A percentile compares a stretch with the other conserved stretches of the same genome.
Conservation (phyloP, 2,797 vertebrate genomes). For the Phoeniculus purpureus region DNA sequence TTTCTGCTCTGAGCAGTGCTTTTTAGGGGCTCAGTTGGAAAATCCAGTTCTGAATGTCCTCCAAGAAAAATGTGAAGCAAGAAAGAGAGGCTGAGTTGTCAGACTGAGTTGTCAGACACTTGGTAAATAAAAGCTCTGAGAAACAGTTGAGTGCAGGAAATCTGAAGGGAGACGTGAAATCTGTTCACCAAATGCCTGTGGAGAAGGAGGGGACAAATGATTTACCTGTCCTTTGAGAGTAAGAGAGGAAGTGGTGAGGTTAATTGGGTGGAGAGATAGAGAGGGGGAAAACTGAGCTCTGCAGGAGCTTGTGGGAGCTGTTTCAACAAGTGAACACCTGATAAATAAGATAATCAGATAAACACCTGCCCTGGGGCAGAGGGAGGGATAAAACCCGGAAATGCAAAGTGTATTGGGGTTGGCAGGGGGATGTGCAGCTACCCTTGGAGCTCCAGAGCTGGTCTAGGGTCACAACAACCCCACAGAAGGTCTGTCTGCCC, state of each 20-base stretch:
- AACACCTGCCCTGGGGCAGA: background rate
- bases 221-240: background rate
- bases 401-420: background rate
- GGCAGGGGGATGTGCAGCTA: background rate
- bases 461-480: background rate
- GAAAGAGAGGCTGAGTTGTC: background rate
- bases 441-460: fast-evolving
- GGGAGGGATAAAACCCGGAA: background rate
- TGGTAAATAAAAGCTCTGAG: background rate
- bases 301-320: background rate
- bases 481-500: background rate
- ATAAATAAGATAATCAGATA: slow-evolving; percentile 11
- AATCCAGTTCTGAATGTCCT: background rate
- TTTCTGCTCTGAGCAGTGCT: background rate
- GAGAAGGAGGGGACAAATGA: background rate
- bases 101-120: background rate
- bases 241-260: background rate
- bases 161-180: background rate
- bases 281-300: background rate
- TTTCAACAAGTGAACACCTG: slow-evolving; percentile 19
- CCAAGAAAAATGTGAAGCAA: background rate
- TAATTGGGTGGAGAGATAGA: background rate
- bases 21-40: background rate
- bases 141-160: background rate
- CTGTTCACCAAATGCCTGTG: background rate